Percentiles rank a stretch among this genome's conserved stretches.
These are phyloP conservation scores for Phalanger gymnotis DNA, from an alignment of 2,797 vertebrate species.

Conservation along the genomic window DNA sequence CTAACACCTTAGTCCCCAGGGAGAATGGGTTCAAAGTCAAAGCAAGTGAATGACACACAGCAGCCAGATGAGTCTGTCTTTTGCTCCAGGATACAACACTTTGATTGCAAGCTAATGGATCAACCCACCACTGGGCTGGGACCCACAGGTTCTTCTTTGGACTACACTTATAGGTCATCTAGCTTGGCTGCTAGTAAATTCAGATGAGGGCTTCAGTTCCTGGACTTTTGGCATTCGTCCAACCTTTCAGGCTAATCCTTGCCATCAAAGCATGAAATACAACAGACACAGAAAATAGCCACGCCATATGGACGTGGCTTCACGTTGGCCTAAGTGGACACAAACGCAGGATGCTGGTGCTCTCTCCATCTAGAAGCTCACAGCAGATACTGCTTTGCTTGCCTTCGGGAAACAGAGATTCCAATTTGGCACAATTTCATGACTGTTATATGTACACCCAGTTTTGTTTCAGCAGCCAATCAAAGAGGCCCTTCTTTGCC, in stretches of 20 bases:
- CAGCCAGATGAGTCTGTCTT: not conserved
- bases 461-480: not conserved
- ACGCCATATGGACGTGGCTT: not conserved
- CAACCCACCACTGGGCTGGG: not conserved
- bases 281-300: not conserved
- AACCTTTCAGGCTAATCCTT: not conserved
- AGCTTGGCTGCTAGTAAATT: not conserved
- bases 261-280: not conserved
- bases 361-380: not conserved
- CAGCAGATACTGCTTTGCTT: not conserved
- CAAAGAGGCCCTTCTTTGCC: not conserved
- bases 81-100: not conserved
- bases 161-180: not conserved
- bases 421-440: not conserved
- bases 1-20: not conserved
- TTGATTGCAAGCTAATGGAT: not conserved
- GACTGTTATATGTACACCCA: not conserved
- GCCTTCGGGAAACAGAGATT: not conserved
- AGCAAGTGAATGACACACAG: not conserved
- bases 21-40: not conserved
- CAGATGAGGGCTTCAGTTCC: not conserved
- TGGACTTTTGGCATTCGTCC: not conserved
- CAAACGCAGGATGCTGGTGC: not conserved
- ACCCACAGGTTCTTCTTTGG: not conserved
- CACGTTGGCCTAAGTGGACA: not conserved